Percentiles rank a stretch among this genome's conserved stretches.
These are phyloP conservation scores for Troilus luridus DNA, from an alignment of 2,888 invertebrate genomes.

Conservation along the genomic window DNA sequence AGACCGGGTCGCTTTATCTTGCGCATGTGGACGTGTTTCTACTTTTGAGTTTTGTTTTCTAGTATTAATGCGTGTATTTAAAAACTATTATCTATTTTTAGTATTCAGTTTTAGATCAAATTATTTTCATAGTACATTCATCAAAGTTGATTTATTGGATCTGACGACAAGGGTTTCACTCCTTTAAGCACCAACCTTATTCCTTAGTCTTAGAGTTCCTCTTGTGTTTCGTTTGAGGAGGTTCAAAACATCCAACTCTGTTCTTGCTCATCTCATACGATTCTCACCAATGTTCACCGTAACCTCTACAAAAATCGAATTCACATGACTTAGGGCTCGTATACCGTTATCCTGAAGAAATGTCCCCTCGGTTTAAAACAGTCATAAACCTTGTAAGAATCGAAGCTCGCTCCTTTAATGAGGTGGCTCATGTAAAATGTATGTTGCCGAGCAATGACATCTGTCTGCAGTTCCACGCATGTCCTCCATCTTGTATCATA, in stretches of 20 bases:
- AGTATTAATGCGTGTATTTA: too few relatives aligned
- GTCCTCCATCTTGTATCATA: background rate
- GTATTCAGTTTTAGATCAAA: too few relatives aligned
- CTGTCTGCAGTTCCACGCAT: background rate
- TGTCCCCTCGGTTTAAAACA: slow-evolving; percentile 27
- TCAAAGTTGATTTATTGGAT: too few relatives aligned
- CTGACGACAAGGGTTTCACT: too few relatives aligned
- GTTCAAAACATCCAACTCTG: background rate
- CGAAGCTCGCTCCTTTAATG: slow-evolving; percentile 40
- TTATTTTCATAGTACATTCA: too few relatives aligned
- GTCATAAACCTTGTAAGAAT: slow-evolving; percentile 44
- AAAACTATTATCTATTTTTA: too few relatives aligned
- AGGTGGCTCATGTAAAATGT: slow-evolving; percentile 45
- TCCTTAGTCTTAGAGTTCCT: too few relatives aligned
- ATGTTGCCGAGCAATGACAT: slow-evolving; percentile 37
- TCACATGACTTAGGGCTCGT: background rate
- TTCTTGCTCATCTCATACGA: background rate
- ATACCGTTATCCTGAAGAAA: slow-evolving; percentile 15
- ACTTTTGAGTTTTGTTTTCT: too few relatives aligned
- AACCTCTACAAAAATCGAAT: background rate
- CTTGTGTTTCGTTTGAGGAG: background rate
- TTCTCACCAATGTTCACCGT: background rate
- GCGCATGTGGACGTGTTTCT: too few relatives aligned
- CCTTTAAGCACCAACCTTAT: too few relatives aligned
- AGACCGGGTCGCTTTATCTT: too few relatives aligned